phyloP scores from a whole-genome alignment of 2,888 invertebrate species.

The Timema podura region DNA sequence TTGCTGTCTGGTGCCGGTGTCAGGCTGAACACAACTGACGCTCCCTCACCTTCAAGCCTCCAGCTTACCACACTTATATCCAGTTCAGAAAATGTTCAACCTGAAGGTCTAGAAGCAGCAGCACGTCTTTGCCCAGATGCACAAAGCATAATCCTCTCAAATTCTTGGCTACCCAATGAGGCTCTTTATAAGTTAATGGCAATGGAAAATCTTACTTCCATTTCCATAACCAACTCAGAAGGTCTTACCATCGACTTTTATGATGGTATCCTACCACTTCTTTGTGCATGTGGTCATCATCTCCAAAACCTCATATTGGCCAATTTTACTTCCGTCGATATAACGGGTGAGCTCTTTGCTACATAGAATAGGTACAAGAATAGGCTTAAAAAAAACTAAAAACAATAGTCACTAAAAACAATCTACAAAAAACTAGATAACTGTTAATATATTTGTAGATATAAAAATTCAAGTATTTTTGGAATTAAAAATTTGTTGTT shows the following conservation, averaged over 20 bases:
- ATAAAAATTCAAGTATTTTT: background rate
- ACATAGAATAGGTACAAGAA: background rate
- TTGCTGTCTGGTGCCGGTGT: conserved; percentile 30
- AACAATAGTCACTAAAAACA: too few species aligned
- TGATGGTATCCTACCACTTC: conserved; percentile 40
- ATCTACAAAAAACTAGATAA: too few species aligned
- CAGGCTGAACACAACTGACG: conserved; percentile 24
- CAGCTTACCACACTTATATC: conserved; percentile 37
- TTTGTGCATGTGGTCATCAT: conserved; percentile 38
- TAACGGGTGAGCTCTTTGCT: conserved; percentile 36
- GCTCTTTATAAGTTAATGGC: conserved; percentile 38
- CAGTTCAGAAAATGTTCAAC: conserved; percentile 34
- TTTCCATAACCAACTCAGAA: conserved; percentile 38
- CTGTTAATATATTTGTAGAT: too few species aligned
- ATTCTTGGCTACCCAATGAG: conserved; percentile 39
- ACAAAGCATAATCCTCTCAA: conserved; percentile 36
- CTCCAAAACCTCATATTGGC: conserved; percentile 40
- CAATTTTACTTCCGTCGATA: conserved; percentile 38
- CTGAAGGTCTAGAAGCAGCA: conserved; percentile 35
- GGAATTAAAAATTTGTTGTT: background rate
- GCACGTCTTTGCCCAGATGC: conserved; percentile 36
- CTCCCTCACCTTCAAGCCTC: conserved; percentile 27
- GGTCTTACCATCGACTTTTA: conserved; percentile 39
- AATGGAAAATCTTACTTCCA: conserved; percentile 33
- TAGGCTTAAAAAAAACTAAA: too few species aligned